Evolutionary conservation across 1,140 invertebrate genomes (phyloP).

Genomic region (Achroia grisella): DNA sequence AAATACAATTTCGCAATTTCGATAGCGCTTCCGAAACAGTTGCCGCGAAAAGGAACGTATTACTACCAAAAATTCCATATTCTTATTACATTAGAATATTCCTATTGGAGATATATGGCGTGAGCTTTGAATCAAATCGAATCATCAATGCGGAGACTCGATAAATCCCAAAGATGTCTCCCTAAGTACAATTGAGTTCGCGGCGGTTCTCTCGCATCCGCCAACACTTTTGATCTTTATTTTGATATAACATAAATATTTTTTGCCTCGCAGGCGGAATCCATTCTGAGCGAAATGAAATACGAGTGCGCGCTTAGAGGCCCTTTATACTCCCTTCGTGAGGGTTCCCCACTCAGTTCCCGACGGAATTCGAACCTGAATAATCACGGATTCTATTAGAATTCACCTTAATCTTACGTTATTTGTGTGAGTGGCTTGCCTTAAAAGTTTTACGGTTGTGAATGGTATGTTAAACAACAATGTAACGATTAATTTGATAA

Average conservation of each 20-base stretch:
- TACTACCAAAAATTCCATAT: constrained; percentile 32
- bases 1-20: too few species aligned
- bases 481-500: too few species aligned
- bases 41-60: background rate
- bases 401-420: constrained; percentile 27
- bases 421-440: constrained; percentile 20
- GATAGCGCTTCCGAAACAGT: too few species aligned
- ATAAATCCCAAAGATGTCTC: constrained; percentile 6
- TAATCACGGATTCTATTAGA: constrained; percentile 34
- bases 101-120: constrained; percentile 17
- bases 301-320: constrained; percentile 24
- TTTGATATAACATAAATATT: constrained; percentile 57
- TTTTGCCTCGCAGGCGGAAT: constrained; percentile 37
- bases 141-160: constrained; percentile 25
- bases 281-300: constrained; percentile 43
- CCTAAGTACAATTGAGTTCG: constrained; percentile 6
- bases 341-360: too few species aligned
- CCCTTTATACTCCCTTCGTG: constrained; percentile 5
- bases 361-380: constrained; percentile 17
- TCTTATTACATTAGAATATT: constrained; percentile 51
- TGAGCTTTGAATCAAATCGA: constrained; percentile 23
- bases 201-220: constrained; percentile 8
- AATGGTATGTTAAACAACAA: constrained; percentile 15
- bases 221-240: constrained; percentile 54
- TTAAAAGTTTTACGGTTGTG: constrained; percentile 19